These are phyloP conservation scores for Acanthis flammea DNA, from an alignment of 2,797 vertebrate species.

Conservation along the genomic window DNA sequence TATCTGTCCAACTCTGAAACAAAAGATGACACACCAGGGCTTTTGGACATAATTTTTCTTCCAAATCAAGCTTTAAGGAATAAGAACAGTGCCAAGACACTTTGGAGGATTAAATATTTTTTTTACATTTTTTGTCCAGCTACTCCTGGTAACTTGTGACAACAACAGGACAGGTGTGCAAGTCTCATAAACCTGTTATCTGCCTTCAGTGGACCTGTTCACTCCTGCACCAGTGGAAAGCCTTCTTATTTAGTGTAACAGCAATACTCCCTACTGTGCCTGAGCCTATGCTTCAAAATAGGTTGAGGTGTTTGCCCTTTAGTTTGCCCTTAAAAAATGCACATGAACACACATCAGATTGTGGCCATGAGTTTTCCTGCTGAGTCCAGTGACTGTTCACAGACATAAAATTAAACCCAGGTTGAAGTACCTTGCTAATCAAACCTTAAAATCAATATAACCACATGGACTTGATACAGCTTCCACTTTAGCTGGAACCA, in stretches of 20 bases:
- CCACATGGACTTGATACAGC: background rate
- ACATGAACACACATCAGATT: background rate
- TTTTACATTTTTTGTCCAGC: background rate
- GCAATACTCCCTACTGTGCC: background rate
- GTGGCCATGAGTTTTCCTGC: background rate
- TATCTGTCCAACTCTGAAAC: background rate
- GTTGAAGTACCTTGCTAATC: background rate
- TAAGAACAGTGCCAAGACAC: background rate
- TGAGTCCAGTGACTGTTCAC: background rate
- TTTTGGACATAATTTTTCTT: background rate
- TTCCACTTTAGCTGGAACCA: background rate
- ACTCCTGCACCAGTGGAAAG: background rate
- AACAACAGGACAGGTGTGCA: background rate
- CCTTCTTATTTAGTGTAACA: background rate
- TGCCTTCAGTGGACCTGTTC: background rate
- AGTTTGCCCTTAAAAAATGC: background rate
- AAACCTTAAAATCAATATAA: background rate
- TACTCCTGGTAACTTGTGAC: background rate
- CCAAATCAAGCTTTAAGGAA: background rate
- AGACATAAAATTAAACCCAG: conserved; percentile 3
- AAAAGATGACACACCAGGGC: background rate
- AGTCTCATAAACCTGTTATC: background rate
- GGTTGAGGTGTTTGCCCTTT: background rate
- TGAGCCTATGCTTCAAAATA: background rate
- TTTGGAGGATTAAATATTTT: background rate